Conservation (phyloP, 2,113 vertebrate species). For the Pogona vitticeps region DNA sequence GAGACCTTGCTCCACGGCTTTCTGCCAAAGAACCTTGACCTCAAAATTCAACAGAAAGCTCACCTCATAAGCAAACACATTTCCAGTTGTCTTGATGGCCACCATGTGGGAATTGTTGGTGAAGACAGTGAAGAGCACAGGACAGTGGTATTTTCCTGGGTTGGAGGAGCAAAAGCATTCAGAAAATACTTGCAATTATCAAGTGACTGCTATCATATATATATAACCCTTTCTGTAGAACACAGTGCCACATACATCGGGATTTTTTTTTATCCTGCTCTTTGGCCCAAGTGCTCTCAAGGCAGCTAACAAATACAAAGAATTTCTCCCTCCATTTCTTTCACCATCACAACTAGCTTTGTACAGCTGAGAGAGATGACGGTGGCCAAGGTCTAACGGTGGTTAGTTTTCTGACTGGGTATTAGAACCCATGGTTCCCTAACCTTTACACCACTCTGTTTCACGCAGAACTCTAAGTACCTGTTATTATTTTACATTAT, state of each 20-base stretch:
- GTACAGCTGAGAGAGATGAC: neutral
- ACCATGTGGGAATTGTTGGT: slow-evolving; percentile 97
- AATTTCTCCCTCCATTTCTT: neutral
- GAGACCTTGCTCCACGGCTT: neutral
- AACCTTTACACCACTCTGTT: neutral
- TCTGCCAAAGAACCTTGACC: neutral
- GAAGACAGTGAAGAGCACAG: slow-evolving; percentile 93
- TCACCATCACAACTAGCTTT: no score
- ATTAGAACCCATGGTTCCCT: neutral
- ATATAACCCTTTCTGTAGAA: neutral
- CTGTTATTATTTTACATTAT: no score
- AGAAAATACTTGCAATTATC: slow-evolving; percentile 39
- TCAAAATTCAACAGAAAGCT: slow-evolving; percentile 1
- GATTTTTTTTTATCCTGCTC: neutral
- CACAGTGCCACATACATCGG: neutral
- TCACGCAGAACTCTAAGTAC: neutral
- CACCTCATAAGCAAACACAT: slow-evolving; percentile 94
- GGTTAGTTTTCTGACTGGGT: neutral
- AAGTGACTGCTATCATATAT: slow-evolving; percentile 1
- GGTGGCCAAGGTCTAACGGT: neutral
- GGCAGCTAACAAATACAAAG: neutral
- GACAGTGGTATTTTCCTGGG: slow-evolving; percentile 95
- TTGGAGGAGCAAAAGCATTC: neutral
- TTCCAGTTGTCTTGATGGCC: slow-evolving; percentile 90
- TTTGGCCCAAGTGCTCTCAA: neutral